Evolutionary conservation across 2,113 vertebrate species (phyloP), one percentile per base, ranked within the genome.

Genomic region (Apistogramma diplotaenia): DNA sequence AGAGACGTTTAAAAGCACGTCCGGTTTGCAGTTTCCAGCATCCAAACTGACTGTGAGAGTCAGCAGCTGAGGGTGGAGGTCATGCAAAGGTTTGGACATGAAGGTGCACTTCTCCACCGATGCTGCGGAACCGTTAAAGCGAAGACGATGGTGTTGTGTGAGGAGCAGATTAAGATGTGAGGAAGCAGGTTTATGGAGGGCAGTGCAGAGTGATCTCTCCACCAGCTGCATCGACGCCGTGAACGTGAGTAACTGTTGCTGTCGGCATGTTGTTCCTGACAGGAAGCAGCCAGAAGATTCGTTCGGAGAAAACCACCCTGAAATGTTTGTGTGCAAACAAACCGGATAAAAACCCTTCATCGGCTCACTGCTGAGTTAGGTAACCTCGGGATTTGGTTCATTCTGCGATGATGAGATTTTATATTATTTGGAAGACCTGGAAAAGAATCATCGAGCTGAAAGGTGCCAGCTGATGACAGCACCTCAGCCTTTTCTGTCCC

Each of bases 351-450:
- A 4, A 70, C 16, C 49, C 43, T 29, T n/a, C 6, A 31, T 40
- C 31, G 25, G 31, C 43, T 8, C 65, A 33, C 33, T 1, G 7
- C 40, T 15, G 29, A 18, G 25, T 85, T 57, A 53, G 7, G 18
- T 80, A 78, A 81, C 15, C 43, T 61, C 23, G 3, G 29, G 9
- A 16, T 72, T 37, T 73, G 9, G 79, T 80, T 75, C 29, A 1
- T 37, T 73, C 23, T 29, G 35, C 59, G 56, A 19, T 51, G 43
- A 70, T 56, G 58, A n/a, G 71, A 85, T 83, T 83, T 87, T 37
- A 72, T 73, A 82, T 31, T 71, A 74, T 37, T 59, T 74, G 13
- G 84, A 71, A 54, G 83, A 75, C 43, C 43, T 79, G 67, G 81
- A 51, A 61, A 67, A 56, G 10, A 55, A 29, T 58, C 83, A 78